Evolutionary conservation across 2,797 vertebrate species (phyloP).

Genomic region (Danio aesculapii): DNA sequence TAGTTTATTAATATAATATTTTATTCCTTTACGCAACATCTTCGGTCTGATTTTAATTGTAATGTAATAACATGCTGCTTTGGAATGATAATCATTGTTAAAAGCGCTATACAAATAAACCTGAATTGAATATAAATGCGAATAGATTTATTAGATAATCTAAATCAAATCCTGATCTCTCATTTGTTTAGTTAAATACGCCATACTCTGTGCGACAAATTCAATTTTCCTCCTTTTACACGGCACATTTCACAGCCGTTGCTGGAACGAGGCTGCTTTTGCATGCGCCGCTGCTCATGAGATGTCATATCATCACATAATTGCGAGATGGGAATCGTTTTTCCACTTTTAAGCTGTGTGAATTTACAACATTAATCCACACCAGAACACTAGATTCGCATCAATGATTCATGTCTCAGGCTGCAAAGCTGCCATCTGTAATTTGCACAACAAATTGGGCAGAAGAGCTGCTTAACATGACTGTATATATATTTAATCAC

Average conservation of each 20-base stretch:
- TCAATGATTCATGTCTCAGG: slow-evolving; percentile 62
- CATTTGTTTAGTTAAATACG: slow-evolving; percentile 5
- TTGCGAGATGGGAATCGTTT: slow-evolving; percentile 54
- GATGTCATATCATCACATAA: slow-evolving; percentile 49
- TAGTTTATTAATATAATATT: no score
- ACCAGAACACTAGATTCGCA: slow-evolving; percentile 56
- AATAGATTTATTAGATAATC: not conserved
- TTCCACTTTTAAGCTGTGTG: slow-evolving; percentile 58
- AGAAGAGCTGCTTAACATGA: slow-evolving; percentile 53
- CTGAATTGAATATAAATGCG: no score
- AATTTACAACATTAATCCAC: slow-evolving; percentile 60
- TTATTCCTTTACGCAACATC: no score
- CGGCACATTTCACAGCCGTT: not conserved
- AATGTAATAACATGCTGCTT: no score
- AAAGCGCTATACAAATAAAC: no score
- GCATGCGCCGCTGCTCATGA: slow-evolving; percentile 40
- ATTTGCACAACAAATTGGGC: slow-evolving; percentile 62
- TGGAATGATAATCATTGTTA: no score
- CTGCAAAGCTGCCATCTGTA: slow-evolving; percentile 43
- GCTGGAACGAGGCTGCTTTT: slow-evolving; percentile 8
- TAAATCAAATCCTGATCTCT: slow-evolving; percentile 7
- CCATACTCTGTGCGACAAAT: slow-evolving; percentile 23
- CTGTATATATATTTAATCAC: slow-evolving; percentile 59
- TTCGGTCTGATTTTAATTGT: no score
- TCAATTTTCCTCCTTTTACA: slow-evolving; percentile 3